Evolutionary conservation across 2,113 vertebrate species (phyloP), one percentile per base, ranked within the genome.

Genomic region (Clarias batrachus): DNA sequence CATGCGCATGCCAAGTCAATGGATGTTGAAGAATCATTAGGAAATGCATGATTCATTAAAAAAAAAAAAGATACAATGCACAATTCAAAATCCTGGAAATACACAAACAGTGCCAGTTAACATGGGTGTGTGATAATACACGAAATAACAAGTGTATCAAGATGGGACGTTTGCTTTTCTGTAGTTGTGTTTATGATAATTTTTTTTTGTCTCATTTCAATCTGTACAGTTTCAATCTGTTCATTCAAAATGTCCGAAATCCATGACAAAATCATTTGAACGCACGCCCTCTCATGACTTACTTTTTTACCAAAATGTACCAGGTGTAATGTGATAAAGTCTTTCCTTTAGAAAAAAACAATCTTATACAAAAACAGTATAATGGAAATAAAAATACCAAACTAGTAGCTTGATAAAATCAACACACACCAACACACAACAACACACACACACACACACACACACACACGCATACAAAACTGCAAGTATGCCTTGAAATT

Each of bases 401-500:
- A 92, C 79, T 86, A 74, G 65, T 85, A 91, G 86, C 85, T 89
- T 48, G 84, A 17, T 85, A 88, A 94, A 94, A 91, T 79, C 86
- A 84, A 87, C 88, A 82, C 81, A 84, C 80, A 66, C 84, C 76
- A 59, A 70, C 88, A 88, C 66, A 70, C 88, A 87, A n/a, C n/a
- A n/a, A n/a, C n/a, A n/a, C n/a, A n/a, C n/a, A n/a, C n/a, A n/a
- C n/a, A 87, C 88, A 82, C 81, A 84, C 80, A 66, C 84, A 70
- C 88, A 88, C 66, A 70, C 88, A 87, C 86, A 87, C 87, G 78
- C 77, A 79, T 77, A 57, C 87, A 89, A 82, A 86, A 82, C 89
- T 91, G 84, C 89, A 90, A 88, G 62, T 82, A 86, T 89, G 57
- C 83, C 90, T 90, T 85, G 86, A 76, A 90, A 89, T 91, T 70